Conservation (phyloP, 2,888 invertebrate genomes). For the Ichneumoninae sp. region DNA sequence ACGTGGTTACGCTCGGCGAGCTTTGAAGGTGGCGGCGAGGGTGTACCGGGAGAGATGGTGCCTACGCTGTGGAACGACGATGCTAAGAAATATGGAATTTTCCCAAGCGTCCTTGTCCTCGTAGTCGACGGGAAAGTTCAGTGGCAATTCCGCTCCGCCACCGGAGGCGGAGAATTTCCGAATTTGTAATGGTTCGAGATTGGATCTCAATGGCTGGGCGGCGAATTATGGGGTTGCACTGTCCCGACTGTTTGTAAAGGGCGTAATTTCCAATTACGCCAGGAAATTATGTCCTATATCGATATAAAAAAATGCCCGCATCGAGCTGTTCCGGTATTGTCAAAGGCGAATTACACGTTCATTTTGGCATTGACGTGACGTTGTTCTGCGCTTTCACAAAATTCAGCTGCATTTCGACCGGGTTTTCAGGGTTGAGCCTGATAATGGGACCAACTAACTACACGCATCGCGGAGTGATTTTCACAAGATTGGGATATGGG, state of each 20-base stretch:
- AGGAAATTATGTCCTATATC: not conserved
- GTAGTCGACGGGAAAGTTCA: conserved; percentile 35
- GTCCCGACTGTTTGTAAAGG: conserved; percentile 13
- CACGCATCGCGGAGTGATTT: not conserved
- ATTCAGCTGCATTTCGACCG: not conserved
- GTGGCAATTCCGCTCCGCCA: conserved; percentile 31
- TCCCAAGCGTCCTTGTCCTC: conserved; percentile 42
- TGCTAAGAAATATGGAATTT: conserved; percentile 50
- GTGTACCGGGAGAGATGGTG: conserved; percentile 4
- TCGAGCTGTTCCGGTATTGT: not conserved
- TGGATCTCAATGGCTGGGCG: conserved; percentile 46
- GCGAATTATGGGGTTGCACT: conserved; percentile 12
- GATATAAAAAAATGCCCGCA: not conserved
- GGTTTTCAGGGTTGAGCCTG: not conserved
- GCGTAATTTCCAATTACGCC: not conserved
- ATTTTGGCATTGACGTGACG: not conserved
- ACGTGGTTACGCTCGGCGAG: conserved; percentile 42
- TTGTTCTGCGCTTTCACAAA: not conserved
- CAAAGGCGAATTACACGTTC: not conserved
- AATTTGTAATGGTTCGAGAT: conserved; percentile 55
- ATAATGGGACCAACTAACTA: not conserved
- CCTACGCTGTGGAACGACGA: conserved; percentile 36
- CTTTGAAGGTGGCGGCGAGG: conserved; percentile 24
- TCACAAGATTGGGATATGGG: not conserved
- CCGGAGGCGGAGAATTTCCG: conserved; percentile 15